A percentile compares a stretch with the other conserved stretches of the same genome.
Evolutionary conservation across 92 coral and sea anemone species (phyloP).

Genomic region (Paramuricea clavata): DNA sequence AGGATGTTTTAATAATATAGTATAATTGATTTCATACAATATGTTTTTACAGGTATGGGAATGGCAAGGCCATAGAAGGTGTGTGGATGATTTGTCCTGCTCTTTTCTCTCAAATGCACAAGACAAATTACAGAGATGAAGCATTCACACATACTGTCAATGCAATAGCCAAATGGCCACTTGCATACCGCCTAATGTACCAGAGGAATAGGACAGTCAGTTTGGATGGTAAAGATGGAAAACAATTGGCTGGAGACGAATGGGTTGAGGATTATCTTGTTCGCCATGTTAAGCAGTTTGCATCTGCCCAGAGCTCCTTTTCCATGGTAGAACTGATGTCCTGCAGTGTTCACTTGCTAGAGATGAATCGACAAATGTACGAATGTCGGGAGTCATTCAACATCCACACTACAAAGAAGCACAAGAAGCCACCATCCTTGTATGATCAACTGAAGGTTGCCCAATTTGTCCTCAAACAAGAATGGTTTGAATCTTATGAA

Average conservation of each 20-base stretch:
- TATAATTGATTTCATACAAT: background rate
- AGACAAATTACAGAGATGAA: conserved; percentile 26
- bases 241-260: conserved; percentile 66
- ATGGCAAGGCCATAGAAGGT: conserved; percentile 64
- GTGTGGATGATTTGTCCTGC: conserved; percentile 28
- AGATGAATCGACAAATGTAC: conserved; percentile 56
- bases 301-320: conserved; percentile 61
- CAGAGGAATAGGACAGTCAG: conserved; percentile 48
- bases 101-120: conserved; percentile 5
- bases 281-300: conserved; percentile 49
- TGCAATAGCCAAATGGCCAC: conserved; percentile 24
- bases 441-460: conserved; percentile 62
- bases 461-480: conserved; percentile 53
- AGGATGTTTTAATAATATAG: background rate
- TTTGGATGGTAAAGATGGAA: conserved; percentile 56
- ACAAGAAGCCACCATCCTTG: conserved; percentile 55
- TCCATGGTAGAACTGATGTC: conserved; percentile 63
- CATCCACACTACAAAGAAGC: conserved; percentile 55
- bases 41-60: conserved; percentile 31
- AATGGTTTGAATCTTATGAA: background rate
- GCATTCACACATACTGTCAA: conserved; percentile 19
- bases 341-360: conserved; percentile 52
- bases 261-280: conserved; percentile 71
- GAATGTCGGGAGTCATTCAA: conserved; percentile 46
- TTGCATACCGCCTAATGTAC: conserved; percentile 28